These are phyloP conservation scores for Periphyllus acericola DNA, from an alignment of 2,888 invertebrate genomes.

Conservation along the genomic window DNA sequence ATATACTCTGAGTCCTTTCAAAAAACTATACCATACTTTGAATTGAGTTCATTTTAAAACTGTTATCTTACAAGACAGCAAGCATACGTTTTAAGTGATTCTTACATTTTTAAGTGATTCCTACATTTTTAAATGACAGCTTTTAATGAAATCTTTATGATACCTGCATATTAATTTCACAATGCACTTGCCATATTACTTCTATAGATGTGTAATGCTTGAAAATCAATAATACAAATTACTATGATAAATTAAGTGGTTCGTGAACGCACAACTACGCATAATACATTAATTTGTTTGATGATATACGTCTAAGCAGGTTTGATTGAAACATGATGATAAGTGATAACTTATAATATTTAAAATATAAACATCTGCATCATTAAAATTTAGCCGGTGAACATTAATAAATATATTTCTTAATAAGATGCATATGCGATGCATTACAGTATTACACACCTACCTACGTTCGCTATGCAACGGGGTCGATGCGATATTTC, in stretches of 20 bases:
- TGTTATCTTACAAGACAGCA: background rate
- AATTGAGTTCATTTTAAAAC: background rate
- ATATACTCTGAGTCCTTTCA: background rate
- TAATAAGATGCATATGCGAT: background rate
- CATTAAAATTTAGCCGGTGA: background rate
- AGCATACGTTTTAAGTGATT: background rate
- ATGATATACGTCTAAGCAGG: no score
- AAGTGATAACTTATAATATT: no score
- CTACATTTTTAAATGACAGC: background rate
- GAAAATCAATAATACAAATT: no score
- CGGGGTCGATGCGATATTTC: constrained; percentile 3
- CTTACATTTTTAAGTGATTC: background rate
- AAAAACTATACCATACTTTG: background rate
- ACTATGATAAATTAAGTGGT: background rate
- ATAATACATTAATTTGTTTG: background rate
- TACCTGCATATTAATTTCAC: background rate
- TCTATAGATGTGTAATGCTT: no score
- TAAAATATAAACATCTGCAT: background rate
- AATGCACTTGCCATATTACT: background rate
- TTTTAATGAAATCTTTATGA: background rate
- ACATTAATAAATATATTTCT: background rate
- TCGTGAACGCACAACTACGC: background rate
- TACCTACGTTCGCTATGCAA: background rate
- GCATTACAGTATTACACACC: background rate
- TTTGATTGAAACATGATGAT: no score